A percentile compares a stretch with the other conserved stretches of the same genome.
These are phyloP conservation scores for Zaprionus obscuricornis DNA, from an alignment of 2,888 invertebrate genomes.

Conservation along the genomic window DNA sequence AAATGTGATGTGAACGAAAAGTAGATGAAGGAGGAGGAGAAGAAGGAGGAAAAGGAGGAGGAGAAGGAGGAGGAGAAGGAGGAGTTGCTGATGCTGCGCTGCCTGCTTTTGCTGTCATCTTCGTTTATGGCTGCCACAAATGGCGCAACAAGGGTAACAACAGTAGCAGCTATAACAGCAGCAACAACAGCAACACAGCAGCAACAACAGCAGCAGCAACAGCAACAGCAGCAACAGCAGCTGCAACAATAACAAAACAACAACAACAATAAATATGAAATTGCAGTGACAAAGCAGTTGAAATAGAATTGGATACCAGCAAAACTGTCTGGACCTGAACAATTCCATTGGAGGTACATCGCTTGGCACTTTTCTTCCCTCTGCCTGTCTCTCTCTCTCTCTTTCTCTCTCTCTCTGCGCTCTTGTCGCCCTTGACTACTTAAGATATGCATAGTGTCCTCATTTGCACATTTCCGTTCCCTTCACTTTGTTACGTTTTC, in stretches of 20 bases:
- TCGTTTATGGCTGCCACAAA: slow-evolving; percentile 55
- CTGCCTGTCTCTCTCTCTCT: background rate
- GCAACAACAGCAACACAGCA: too few relatives aligned
- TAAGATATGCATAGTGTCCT: slow-evolving; percentile 74
- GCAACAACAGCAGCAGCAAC: slow-evolving; percentile 7
- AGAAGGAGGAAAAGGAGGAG: background rate
- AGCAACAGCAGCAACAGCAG: slow-evolving; percentile 13
- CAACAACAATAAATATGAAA: slow-evolving; percentile 46
- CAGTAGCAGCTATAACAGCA: background rate
- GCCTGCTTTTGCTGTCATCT: slow-evolving; percentile 39
- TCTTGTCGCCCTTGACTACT: slow-evolving; percentile 39
- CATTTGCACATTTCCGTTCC: slow-evolving; percentile 77
- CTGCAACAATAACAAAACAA: slow-evolving; percentile 6
- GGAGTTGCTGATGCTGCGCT: slow-evolving; percentile 3
- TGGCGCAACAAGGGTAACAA: slow-evolving; percentile 36
- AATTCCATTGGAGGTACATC: slow-evolving; percentile 11
- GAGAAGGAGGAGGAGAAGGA: slow-evolving; percentile 13
- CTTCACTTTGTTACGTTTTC: slow-evolving; percentile 24
- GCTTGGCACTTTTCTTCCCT: background rate
- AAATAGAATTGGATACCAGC: slow-evolving; percentile 35
- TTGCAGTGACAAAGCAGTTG: slow-evolving; percentile 55
- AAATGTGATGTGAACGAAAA: slow-evolving; percentile 15
- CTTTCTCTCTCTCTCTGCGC: background rate
- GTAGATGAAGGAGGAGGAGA: too few relatives aligned
- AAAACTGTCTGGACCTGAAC: slow-evolving; percentile 19